A percentile compares a stretch with the other conserved stretches of the same genome.
Conservation (phyloP, 2,797 vertebrate genomes). For the Microctenopoma steveboyesi region DNA sequence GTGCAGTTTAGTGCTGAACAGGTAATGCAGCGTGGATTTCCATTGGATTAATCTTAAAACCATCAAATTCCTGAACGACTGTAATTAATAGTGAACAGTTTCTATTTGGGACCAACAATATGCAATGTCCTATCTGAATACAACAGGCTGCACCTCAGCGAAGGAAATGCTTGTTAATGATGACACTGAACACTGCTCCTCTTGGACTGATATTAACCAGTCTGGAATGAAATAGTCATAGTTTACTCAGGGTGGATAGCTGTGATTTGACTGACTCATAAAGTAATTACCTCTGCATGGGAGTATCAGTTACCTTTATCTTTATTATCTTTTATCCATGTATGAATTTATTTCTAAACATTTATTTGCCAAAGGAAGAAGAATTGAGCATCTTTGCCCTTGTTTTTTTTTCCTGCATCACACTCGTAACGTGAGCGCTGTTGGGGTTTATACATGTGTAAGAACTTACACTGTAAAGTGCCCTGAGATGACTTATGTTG, state of each 20-base stretch:
- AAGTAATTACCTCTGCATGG: not conserved
- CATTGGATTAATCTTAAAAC: too few relatives aligned
- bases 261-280: constrained; percentile 45
- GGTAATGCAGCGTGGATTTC: too few relatives aligned
- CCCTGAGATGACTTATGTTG: too few relatives aligned
- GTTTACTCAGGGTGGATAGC: constrained; percentile 50
- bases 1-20: too few relatives aligned
- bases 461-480: too few relatives aligned
- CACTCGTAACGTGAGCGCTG: not conserved
- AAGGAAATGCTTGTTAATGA: not conserved
- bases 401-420: constrained; percentile 3
- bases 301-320: not conserved
- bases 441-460: too few relatives aligned
- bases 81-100: not conserved
- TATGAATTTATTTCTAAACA: constrained; percentile 15
- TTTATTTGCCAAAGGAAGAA: constrained; percentile 22
- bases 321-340: not conserved
- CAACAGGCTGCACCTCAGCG: constrained; percentile 2
- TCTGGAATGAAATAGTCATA: constrained; percentile 28
- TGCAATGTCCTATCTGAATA: not conserved
- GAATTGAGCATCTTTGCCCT: not conserved
- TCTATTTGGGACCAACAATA: not conserved
- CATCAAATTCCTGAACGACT: not conserved
- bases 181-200: not conserved
- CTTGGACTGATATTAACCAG: not conserved